These are phyloP conservation scores for Micrastur ruficollis DNA, from an alignment of 2,797 vertebrate genomes.

Conservation along the genomic window DNA sequence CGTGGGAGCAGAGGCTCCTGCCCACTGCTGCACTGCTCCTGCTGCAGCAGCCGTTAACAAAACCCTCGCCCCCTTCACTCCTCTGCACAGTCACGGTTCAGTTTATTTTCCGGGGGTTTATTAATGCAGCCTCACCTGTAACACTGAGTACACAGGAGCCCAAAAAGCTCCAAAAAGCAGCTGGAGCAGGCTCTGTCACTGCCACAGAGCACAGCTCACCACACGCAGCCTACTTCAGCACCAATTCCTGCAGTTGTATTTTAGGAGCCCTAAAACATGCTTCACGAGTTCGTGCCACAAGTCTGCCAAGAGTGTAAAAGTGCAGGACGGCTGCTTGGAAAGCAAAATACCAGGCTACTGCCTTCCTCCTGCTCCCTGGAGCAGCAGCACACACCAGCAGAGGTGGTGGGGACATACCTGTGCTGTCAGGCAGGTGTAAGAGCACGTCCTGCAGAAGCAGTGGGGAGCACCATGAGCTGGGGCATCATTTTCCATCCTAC, in stretches of 20 bases:
- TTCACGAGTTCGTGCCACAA: no score
- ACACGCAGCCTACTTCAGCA: rapidly evolving
- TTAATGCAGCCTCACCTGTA: background rate
- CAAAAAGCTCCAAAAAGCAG: background rate
- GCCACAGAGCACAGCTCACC: background rate
- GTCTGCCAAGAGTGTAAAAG: background rate
- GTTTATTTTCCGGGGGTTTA: background rate
- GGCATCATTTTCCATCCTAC: background rate
- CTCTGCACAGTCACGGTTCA: background rate
- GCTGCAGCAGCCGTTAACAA: background rate
- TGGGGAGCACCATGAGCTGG: background rate
- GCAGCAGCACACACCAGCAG: background rate
- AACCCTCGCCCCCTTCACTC: background rate
- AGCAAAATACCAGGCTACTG: background rate
- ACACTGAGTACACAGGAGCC: background rate
- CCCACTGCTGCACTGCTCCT: background rate
- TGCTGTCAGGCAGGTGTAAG: background rate
- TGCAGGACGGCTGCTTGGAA: background rate
- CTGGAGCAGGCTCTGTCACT: no score
- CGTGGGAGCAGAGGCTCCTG: background rate
- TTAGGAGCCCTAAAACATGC: rapidly evolving
- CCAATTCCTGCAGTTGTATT: background rate
- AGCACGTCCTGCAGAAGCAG: background rate
- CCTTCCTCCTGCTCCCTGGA: background rate
- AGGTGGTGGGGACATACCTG: background rate